Percentiles rank a stretch among this genome's conserved stretches.
These are phyloP conservation scores for Nerophis ophidion DNA, from an alignment of 2,113 vertebrate species.

Conservation along the genomic window DNA sequence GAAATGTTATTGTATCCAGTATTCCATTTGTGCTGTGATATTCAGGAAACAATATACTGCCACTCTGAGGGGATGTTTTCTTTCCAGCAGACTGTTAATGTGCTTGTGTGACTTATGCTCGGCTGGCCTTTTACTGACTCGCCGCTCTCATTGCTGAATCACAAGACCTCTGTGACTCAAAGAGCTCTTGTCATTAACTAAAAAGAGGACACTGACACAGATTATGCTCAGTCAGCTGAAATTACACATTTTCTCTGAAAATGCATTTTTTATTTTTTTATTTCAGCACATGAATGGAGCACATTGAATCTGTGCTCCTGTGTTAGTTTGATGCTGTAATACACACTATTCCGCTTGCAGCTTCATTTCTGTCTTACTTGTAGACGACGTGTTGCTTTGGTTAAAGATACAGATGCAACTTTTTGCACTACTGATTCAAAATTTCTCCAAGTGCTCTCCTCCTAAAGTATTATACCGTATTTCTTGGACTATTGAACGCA, in stretches of 20 bases:
- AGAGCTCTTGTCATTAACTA: conserved; percentile 20
- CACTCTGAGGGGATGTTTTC: neutral
- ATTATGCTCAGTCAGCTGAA: conserved; percentile 4
- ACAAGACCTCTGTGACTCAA: conserved; percentile 32
- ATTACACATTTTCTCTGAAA: neutral
- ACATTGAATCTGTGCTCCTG: neutral
- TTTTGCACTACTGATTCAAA: neutral
- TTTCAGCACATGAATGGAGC: neutral
- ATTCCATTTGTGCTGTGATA: too few species aligned
- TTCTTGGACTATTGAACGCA: too few species aligned
- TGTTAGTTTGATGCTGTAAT: neutral
- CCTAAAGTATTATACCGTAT: too few species aligned
- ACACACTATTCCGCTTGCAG: neutral
- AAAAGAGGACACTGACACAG: conserved; percentile 19
- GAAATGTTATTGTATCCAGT: too few species aligned
- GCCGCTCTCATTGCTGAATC: conserved; percentile 22
- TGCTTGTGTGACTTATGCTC: conserved; percentile 1
- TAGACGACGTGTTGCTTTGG: conserved; percentile 22
- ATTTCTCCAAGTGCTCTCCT: neutral
- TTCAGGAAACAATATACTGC: neutral
- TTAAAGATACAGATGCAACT: conserved; percentile 35
- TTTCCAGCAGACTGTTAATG: neutral
- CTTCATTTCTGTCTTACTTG: neutral
- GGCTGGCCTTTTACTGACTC: conserved; percentile 10
- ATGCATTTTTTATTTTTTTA: neutral